Evolutionary conservation across 2,113 vertebrate genomes (phyloP).

Genomic region (Syrmaticus mikado): DNA sequence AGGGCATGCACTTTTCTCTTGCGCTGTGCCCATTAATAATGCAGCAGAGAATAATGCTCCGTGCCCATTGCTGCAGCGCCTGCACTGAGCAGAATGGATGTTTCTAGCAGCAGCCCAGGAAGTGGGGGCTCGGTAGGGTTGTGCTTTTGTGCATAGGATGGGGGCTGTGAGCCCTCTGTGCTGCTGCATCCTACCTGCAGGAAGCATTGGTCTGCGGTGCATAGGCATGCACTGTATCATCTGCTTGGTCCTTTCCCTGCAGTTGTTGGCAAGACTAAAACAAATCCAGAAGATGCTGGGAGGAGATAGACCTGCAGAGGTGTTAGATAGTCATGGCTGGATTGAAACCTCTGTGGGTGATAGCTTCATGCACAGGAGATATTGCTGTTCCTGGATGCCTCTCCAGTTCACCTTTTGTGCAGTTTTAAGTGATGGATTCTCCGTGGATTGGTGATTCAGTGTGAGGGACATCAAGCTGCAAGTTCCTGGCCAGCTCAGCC

Average conservation of each 20-base stretch:
- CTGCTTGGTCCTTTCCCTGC: accelerated
- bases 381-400: background rate
- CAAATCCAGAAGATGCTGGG: background rate
- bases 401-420: background rate
- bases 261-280: accelerated
- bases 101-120: background rate
- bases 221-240: accelerated
- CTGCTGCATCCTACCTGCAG: background rate
- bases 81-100: background rate
- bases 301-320: background rate
- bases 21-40: conserved; percentile 40
- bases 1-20: background rate
- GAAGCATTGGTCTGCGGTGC: background rate
- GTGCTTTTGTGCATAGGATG: accelerated
- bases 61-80: background rate
- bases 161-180: accelerated
- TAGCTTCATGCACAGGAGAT: background rate
- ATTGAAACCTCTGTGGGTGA: background rate
- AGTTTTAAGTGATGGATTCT: conserved; percentile 19
- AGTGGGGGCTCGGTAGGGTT: background rate
- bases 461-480: background rate
- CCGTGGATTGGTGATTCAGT: background rate
- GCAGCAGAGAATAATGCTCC: background rate
- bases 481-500: background rate
- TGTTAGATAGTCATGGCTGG: background rate